Conservation (phyloP, 2,113 vertebrate genomes). For the Speoplatyrhinus poulsoni region DNA sequence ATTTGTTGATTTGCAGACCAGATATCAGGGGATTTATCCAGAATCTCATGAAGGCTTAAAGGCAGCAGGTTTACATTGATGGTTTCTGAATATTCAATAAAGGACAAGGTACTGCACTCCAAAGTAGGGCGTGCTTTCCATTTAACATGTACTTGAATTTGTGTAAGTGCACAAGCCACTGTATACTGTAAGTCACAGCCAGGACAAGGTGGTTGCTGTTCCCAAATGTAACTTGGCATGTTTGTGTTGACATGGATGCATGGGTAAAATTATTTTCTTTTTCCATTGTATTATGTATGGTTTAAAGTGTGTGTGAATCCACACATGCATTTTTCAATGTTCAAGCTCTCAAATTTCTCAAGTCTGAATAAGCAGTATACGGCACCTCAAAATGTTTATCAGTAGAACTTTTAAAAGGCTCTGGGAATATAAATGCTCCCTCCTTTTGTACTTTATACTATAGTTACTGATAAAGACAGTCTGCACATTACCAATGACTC, state of each 20-base stretch:
- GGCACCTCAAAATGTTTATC: conserved; percentile 27
- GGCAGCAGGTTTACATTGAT: conserved; percentile 47
- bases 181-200: too few species aligned
- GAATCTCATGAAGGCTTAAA: conserved; percentile 24
- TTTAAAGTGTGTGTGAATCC: background rate
- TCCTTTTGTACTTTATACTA: too few species aligned
- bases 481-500: too few species aligned
- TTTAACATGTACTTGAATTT: conserved; percentile 39
- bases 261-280: background rate
- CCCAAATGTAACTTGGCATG: background rate
- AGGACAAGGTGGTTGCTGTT: too few species aligned
- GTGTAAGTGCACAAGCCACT: conserved; percentile 7
- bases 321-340: background rate
- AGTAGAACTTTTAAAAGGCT: background rate
- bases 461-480: too few species aligned
- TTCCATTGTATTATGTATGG: background rate
- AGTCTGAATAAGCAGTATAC: conserved; percentile 30
- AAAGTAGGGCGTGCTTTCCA: conserved; percentile 28
- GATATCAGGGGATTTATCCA: conserved; percentile 41
- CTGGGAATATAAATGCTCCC: conserved; percentile 6
- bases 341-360: conserved; percentile 15
- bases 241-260: background rate
- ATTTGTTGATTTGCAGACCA: conserved; percentile 21
- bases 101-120: conserved; percentile 28
- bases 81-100: conserved; percentile 51